Evolutionary conservation across 2,888 invertebrate genomes (phyloP).

Genomic region (Apeira syringaria): DNA sequence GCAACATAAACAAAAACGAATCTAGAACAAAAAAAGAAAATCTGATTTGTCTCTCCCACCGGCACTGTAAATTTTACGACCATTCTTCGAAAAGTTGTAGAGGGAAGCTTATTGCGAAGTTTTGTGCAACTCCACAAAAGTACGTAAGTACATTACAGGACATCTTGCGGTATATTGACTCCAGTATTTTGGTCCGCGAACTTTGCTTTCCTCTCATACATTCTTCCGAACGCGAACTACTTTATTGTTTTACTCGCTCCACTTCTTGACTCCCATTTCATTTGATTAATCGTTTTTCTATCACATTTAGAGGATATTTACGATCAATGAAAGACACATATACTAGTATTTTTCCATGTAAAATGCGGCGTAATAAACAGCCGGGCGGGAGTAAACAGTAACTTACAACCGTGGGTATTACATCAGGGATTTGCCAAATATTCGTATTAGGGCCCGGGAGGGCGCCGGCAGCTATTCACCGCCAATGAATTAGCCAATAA

Average conservation of each 20-base stretch:
- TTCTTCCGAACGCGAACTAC: constrained; percentile 10
- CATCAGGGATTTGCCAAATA: constrained; percentile 65
- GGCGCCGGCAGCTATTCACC: constrained; percentile 51
- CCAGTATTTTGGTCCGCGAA: constrained; percentile 30
- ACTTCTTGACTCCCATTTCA: constrained; percentile 9
- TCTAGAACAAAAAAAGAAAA: background rate
- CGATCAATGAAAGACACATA: constrained; percentile 49
- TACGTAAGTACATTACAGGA: constrained; percentile 29
- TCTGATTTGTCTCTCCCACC: constrained; percentile 2
- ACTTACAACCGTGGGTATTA: constrained; percentile 43
- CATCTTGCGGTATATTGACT: constrained; percentile 38
- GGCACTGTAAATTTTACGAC: constrained; percentile 18
- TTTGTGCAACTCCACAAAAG: constrained; percentile 20
- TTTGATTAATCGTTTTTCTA: constrained; percentile 29
- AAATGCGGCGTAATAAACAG: constrained; percentile 64
- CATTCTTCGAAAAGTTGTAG: constrained; percentile 26
- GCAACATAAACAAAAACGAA: background rate
- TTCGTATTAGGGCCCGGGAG: constrained; percentile 44
- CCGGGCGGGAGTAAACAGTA: constrained; percentile 43
- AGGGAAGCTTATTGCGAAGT: constrained; percentile 30
- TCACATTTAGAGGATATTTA: constrained; percentile 33
- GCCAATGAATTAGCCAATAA: constrained; percentile 80
- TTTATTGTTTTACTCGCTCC: constrained; percentile 19
- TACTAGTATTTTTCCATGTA: constrained; percentile 65
- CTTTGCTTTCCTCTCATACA: constrained; percentile 21